Percentiles rank a stretch among this genome's conserved stretches.
Conservation (phyloP, 2,113 vertebrate species). For the Malurus melanocephalus region DNA sequence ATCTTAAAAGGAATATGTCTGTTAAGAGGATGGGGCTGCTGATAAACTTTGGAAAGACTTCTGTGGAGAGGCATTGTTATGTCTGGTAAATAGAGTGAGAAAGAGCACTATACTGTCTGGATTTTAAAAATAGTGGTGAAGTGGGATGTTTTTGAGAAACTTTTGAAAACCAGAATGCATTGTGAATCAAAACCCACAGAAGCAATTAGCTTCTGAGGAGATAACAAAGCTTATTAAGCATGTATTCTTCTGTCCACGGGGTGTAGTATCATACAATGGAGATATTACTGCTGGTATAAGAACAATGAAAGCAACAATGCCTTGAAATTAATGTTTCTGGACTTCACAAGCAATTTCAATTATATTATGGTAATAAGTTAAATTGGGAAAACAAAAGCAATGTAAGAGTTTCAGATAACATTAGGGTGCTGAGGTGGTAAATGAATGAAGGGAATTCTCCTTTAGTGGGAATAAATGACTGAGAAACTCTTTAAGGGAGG, state of each 20-base stretch:
- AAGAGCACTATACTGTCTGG: background rate
- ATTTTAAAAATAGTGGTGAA: background rate
- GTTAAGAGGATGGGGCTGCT: background rate
- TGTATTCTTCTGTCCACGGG: slow-evolving; percentile 10
- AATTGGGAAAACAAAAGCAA: slow-evolving; percentile 22
- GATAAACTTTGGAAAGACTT: background rate
- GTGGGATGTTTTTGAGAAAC: background rate
- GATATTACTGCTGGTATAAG: background rate
- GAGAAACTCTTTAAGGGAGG: background rate
- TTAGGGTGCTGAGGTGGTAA: background rate
- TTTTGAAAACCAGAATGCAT: background rate
- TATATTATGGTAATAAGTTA: slow-evolving; percentile 45
- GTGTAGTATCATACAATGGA: background rate
- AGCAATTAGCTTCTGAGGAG: slow-evolving; percentile 38
- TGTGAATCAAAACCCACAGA: background rate
- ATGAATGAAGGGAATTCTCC: slow-evolving; percentile 1
- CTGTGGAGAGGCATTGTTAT: background rate
- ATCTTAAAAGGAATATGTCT: background rate
- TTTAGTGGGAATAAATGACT: background rate
- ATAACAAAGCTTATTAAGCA: slow-evolving; percentile 36
- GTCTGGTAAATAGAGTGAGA: background rate
- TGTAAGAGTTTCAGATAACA: slow-evolving; percentile 4
- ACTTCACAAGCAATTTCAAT: slow-evolving; percentile 40
- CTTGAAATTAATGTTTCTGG: slow-evolving; percentile 39
- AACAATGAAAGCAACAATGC: slow-evolving; percentile 33